Conservation (phyloP, 2,888 invertebrate genomes). For the Philonicus albiceps region DNA sequence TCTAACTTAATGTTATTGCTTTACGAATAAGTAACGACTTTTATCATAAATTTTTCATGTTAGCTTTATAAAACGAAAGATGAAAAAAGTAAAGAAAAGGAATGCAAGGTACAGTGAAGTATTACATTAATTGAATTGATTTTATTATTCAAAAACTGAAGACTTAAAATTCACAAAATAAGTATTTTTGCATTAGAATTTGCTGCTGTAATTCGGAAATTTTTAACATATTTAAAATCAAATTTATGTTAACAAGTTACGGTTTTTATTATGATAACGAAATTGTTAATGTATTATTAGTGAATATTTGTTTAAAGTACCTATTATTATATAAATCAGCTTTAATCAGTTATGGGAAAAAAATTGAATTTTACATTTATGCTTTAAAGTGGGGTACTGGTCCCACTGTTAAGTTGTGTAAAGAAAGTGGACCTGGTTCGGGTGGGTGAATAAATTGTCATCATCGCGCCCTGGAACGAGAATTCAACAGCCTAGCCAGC, state of each 20-base stretch:
- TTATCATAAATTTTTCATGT: background rate
- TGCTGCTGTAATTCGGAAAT: too few relatives aligned
- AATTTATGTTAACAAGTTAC: too few relatives aligned
- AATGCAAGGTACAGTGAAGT: background rate
- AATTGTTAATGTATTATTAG: background rate
- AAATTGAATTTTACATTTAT: background rate
- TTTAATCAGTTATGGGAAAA: background rate
- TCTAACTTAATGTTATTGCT: background rate
- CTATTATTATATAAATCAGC: too few relatives aligned
- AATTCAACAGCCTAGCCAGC: slow-evolving; percentile 12
- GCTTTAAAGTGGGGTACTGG: background rate
- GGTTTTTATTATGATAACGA: too few relatives aligned
- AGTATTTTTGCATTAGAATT: too few relatives aligned
- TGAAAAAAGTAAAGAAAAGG: too few relatives aligned
- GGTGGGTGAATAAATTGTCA: slow-evolving; percentile 15
- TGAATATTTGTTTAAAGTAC: too few relatives aligned
- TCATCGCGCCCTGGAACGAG: background rate
- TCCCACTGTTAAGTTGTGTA: background rate
- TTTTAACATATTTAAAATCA: too few relatives aligned
- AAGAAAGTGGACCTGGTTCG: background rate
- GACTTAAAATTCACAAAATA: too few relatives aligned
- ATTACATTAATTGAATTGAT: background rate
- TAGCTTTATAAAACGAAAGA: background rate
- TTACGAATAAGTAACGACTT: background rate
- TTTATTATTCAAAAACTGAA: background rate